A percentile compares a stretch with the other conserved stretches of the same genome.
phyloP scores from a whole-genome alignment of 2,797 vertebrate genomes.

The Fistularia tabacaria region DNA sequence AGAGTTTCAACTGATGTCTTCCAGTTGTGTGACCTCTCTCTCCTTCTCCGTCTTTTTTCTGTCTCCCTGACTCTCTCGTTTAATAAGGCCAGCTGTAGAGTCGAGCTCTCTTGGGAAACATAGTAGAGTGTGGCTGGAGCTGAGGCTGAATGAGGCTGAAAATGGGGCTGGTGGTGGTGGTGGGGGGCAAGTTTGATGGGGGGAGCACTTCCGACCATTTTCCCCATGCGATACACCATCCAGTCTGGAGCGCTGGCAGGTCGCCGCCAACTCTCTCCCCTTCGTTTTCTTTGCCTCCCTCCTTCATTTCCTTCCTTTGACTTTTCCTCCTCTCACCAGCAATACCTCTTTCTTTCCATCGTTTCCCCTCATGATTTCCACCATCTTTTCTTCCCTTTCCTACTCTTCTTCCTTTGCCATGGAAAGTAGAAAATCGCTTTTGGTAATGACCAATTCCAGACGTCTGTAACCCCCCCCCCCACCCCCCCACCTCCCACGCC shows the following conservation, averaged over 20 bases:
- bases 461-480: slow-evolving; percentile 32
- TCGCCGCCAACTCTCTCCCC: slow-evolving; percentile 50
- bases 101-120: slow-evolving; percentile 70
- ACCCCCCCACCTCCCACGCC: slow-evolving; percentile 19
- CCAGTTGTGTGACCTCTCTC: slow-evolving; percentile 77
- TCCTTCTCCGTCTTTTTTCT: slow-evolving; percentile 67
- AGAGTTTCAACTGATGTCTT: slow-evolving; percentile 75
- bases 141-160: slow-evolving; percentile 64
- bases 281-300: slow-evolving; percentile 43
- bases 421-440: slow-evolving; percentile 48
- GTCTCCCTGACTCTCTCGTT: slow-evolving; percentile 67
- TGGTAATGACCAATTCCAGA: slow-evolving; percentile 53
- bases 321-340: slow-evolving; percentile 43
- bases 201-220: slow-evolving; percentile 71
- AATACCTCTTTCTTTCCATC: slow-evolving; percentile 15
- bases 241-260: slow-evolving; percentile 64
- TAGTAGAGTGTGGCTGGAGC: slow-evolving; percentile 71
- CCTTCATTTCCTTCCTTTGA: slow-evolving; percentile 51
- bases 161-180: slow-evolving; percentile 53
- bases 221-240: slow-evolving; percentile 59
- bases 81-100: slow-evolving; percentile 78
- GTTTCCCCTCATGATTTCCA: slow-evolving; percentile 7
- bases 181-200: slow-evolving; percentile 46
- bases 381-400: slow-evolving; percentile 30
- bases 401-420: slow-evolving; percentile 36